phyloP scores from a whole-genome alignment of 2,113 vertebrate genomes.

The Solea senegalensis region DNA sequence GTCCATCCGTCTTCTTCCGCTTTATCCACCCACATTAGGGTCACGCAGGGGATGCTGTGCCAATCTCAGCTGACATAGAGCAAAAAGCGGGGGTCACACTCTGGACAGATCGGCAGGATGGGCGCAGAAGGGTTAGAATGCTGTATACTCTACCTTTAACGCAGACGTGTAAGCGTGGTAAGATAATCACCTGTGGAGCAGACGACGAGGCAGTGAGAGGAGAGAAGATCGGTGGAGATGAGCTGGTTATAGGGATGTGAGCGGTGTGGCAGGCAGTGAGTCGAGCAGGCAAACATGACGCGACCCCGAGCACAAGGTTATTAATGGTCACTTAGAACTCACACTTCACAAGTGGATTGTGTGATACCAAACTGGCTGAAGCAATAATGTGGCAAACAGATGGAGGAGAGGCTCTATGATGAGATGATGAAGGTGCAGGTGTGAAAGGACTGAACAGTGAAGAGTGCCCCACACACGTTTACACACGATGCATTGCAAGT shows the following conservation, averaged over 20 bases:
- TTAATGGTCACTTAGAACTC: not conserved
- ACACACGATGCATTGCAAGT: too few relatives aligned
- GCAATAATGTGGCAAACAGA: not conserved
- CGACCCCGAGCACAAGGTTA: not conserved
- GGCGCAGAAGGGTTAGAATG: too few relatives aligned
- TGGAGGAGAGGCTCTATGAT: not conserved
- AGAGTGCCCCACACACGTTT: too few relatives aligned
- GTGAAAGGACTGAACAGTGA: not conserved
- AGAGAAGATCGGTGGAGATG: not conserved
- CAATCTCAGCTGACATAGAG: too few relatives aligned
- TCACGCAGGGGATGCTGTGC: too few relatives aligned
- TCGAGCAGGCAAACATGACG: not conserved
- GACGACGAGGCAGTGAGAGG: not conserved
- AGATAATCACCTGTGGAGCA: not conserved
- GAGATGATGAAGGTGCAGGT: slow-evolving; percentile 2
- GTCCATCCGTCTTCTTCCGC: too few relatives aligned
- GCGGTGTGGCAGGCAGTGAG: not conserved
- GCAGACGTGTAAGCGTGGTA: not conserved
- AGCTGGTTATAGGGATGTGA: not conserved
- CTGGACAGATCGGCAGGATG: too few relatives aligned
- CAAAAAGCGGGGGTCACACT: too few relatives aligned
- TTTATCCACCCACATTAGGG: too few relatives aligned
- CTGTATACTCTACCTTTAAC: not conserved
- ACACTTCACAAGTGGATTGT: not conserved
- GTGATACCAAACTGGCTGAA: not conserved